phyloP scores from a whole-genome alignment of 1,140 invertebrate genomes.

The Mylabris phalerata region DNA sequence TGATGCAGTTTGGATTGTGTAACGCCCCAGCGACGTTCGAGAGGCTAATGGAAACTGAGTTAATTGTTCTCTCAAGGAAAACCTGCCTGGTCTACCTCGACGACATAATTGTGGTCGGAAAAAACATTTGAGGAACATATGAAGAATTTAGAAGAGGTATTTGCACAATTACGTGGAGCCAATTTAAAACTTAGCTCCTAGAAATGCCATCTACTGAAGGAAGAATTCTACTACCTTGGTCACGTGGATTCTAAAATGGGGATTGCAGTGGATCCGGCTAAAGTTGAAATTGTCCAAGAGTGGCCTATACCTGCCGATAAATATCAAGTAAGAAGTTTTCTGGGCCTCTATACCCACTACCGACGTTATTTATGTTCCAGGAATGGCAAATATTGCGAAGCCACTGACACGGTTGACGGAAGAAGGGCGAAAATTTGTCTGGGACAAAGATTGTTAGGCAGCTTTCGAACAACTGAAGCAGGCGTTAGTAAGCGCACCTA shows the following conservation, averaged over 20 bases:
- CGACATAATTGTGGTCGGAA: constrained; percentile 29
- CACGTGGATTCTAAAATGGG: constrained; percentile 24
- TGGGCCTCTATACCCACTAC: constrained; percentile 23
- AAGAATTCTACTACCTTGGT: constrained; percentile 13
- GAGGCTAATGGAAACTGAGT: too few relatives aligned
- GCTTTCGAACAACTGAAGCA: too few relatives aligned
- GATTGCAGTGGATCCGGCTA: constrained; percentile 20
- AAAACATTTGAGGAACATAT: constrained; percentile 19
- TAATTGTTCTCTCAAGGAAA: neutral
- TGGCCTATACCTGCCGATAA: constrained; percentile 21
- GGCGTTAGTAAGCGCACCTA: constrained; percentile 16
- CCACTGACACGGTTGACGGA: neutral
- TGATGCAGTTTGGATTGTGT: too few relatives aligned
- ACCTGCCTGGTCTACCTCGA: constrained; percentile 37
- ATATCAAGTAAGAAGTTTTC: too few relatives aligned
- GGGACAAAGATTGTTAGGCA: constrained; percentile 15
- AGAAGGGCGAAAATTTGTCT: constrained; percentile 2
- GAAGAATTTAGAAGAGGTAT: constrained; percentile 16
- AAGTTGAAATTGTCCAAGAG: constrained; percentile 12
- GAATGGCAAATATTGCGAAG: neutral
- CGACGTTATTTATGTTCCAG: constrained; percentile 20
- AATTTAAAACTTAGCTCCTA: too few relatives aligned
- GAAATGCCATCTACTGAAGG: constrained; percentile 9
- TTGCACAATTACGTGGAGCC: constrained; percentile 4
- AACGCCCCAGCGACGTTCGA: too few relatives aligned